These are phyloP conservation scores for Cheiracanthium punctorium DNA, from an alignment of 2,888 invertebrate genomes.

Conservation along the genomic window DNA sequence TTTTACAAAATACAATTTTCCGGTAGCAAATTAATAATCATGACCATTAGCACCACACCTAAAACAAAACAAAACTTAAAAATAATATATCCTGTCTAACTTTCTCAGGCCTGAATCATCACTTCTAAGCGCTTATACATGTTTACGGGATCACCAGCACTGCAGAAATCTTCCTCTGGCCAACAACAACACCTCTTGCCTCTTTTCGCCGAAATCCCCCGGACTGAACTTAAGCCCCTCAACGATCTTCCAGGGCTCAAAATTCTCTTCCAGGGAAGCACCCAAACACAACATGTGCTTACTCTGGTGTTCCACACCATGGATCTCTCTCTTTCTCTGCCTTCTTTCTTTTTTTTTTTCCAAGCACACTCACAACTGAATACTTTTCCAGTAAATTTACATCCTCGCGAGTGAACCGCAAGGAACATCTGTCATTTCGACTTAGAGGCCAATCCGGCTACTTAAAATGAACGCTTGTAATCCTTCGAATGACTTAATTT, in stretches of 20 bases:
- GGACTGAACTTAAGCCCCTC: background rate
- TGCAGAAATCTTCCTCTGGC: too few species aligned
- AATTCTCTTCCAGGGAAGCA: slow-evolving; percentile 8
- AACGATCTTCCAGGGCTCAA: background rate
- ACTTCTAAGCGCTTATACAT: too few species aligned
- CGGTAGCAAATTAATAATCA: too few species aligned
- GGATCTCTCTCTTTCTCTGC: background rate
- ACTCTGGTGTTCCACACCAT: background rate
- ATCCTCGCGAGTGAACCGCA: background rate
- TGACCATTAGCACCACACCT: too few species aligned
- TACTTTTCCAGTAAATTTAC: background rate
- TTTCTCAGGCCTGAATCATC: too few species aligned
- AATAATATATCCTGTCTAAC: too few species aligned
- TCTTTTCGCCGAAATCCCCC: background rate
- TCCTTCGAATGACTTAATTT: slow-evolving; percentile 65
- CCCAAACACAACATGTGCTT: background rate
- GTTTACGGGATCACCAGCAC: too few species aligned
- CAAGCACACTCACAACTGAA: too few species aligned
- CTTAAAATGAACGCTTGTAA: slow-evolving; percentile 62
- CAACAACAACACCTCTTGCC: background rate
- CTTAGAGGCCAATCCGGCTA: slow-evolving; percentile 28
- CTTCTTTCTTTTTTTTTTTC: background rate
- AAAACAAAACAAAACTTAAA: too few species aligned
- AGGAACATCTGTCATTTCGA: slow-evolving; percentile 55
- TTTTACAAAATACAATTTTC: too few species aligned